These are phyloP conservation scores for Taenaris catops DNA, from an alignment of 2,888 invertebrate genomes.

Conservation along the genomic window DNA sequence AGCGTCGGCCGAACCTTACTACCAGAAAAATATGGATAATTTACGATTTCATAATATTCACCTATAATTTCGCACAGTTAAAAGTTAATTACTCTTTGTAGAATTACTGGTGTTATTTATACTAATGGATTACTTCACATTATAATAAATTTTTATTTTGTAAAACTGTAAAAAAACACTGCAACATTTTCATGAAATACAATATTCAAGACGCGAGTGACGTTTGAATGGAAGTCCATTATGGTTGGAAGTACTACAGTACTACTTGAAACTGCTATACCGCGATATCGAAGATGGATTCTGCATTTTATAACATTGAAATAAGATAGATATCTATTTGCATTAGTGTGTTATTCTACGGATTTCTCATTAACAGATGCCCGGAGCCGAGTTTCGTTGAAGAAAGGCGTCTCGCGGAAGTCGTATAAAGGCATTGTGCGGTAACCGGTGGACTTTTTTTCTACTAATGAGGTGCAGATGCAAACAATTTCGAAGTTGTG, in stretches of 20 bases:
- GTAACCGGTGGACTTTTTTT: slow-evolving; percentile 48
- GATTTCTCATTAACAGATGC: slow-evolving; percentile 45
- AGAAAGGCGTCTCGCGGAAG: slow-evolving; percentile 49
- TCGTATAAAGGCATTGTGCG: slow-evolving; percentile 49
- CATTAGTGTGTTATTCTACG: slow-evolving; percentile 15
- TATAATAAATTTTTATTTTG: slow-evolving; percentile 10
- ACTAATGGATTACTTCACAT: too few relatives aligned
- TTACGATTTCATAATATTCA: too few relatives aligned
- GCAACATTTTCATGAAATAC: slow-evolving; percentile 28
- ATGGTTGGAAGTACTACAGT: slow-evolving; percentile 25
- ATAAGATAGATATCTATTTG: slow-evolving; percentile 20
- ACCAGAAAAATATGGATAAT: too few relatives aligned
- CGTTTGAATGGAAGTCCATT: slow-evolving; percentile 26
- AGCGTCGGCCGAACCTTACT: too few relatives aligned
- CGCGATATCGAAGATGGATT: slow-evolving; percentile 25
- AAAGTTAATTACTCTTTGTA: too few relatives aligned
- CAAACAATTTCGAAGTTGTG: slow-evolving; percentile 31
- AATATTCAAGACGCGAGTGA: slow-evolving; percentile 26
- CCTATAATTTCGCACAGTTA: too few relatives aligned
- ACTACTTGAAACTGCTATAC: slow-evolving; percentile 25
- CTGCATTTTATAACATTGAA: slow-evolving; percentile 20
- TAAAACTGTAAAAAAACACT: slow-evolving; percentile 16
- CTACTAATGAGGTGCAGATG: slow-evolving; percentile 56
- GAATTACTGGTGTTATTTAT: too few relatives aligned
- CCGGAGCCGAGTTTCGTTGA: slow-evolving; percentile 33